Percentiles rank a stretch among this genome's conserved stretches.
These are phyloP conservation scores for Chaetoderma sp. DNA, from an alignment of 2,888 invertebrate genomes.

Conservation along the genomic window DNA sequence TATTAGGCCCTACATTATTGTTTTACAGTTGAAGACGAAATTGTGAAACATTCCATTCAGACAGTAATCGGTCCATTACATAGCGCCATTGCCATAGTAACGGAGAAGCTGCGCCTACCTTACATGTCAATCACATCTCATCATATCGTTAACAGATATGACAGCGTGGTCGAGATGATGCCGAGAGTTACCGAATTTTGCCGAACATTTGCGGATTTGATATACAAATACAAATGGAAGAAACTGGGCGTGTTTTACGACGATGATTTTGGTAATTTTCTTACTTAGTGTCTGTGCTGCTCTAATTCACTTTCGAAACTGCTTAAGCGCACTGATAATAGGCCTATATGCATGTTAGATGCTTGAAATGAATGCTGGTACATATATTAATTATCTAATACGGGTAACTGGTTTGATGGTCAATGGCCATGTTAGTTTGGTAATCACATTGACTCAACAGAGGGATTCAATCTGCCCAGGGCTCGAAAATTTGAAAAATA, in stretches of 20 bases:
- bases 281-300: background rate
- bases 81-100: constrained; percentile 46
- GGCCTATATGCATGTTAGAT: no score
- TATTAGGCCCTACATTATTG: no score
- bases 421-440: no score
- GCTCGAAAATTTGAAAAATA: no score
- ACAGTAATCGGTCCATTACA: constrained; percentile 53
- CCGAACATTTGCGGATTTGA: constrained; percentile 49
- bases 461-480: no score
- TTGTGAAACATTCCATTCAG: constrained; percentile 39
- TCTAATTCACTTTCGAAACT: no score
- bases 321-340: no score
- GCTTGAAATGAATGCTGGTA: no score
- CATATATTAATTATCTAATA: no score
- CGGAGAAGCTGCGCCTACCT: constrained; percentile 48
- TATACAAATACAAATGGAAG: constrained; percentile 47
- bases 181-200: constrained; percentile 45
- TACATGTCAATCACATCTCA: constrained; percentile 50
- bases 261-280: constrained; percentile 46
- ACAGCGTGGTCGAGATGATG: constrained; percentile 48
- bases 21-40: no score
- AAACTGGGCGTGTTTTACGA: constrained; percentile 59
- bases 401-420: no score
- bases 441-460: no score
- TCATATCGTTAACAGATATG: constrained; percentile 27